These are phyloP conservation scores for Orchesella flavescens DNA, from an alignment of 2,888 invertebrate species.

Conservation along the genomic window DNA sequence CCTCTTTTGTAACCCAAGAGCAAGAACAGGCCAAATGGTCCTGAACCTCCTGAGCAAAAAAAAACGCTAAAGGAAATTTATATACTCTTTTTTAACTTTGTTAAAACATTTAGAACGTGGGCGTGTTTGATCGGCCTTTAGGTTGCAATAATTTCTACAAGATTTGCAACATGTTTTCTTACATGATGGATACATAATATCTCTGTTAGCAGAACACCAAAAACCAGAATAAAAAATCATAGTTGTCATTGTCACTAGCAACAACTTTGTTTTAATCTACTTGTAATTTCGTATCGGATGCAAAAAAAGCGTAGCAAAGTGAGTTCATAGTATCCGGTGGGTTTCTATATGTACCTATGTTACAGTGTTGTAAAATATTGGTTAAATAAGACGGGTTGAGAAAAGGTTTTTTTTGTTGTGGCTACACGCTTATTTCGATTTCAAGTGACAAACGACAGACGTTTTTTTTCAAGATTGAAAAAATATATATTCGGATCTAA, in stretches of 20 bases:
- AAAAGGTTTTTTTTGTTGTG: not conserved
- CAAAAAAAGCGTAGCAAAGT: too few species aligned
- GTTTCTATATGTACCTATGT: not conserved
- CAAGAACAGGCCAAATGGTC: too few species aligned
- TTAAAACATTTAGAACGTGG: conserved; percentile 3
- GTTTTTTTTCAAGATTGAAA: not conserved
- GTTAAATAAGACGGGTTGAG: not conserved
- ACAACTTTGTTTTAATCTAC: not conserved
- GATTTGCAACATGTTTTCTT: too few species aligned
- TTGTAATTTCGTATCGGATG: too few species aligned
- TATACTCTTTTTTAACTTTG: not conserved
- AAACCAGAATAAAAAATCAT: not conserved
- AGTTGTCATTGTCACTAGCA: conserved; percentile 10
- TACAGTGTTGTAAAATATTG: not conserved
- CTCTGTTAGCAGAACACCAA: conserved; percentile 5
- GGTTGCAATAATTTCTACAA: too few species aligned
- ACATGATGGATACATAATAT: not conserved
- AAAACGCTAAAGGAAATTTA: too few species aligned
- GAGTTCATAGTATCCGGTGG: too few species aligned
- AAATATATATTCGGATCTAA: not conserved
- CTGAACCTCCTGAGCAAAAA: too few species aligned
- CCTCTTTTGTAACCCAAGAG: too few species aligned
- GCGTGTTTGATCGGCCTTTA: conserved; percentile 9
- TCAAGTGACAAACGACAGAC: not conserved
- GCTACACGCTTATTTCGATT: not conserved